Percentiles rank a stretch among this genome's conserved stretches.
phyloP scores from a whole-genome alignment of 2,797 vertebrate genomes.

The Galagoides demidoff region DNA sequence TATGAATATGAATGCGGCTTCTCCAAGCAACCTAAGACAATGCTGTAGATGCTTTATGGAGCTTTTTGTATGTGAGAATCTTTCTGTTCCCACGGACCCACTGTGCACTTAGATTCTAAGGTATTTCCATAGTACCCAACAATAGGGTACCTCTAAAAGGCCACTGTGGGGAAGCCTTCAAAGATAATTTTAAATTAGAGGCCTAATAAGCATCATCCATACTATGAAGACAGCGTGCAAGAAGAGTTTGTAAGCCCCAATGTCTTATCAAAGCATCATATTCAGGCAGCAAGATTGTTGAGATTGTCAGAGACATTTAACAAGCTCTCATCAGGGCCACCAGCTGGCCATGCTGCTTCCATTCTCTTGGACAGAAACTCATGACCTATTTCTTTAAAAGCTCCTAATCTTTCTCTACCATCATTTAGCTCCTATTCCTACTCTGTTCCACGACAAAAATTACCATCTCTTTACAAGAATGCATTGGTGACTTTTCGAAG shows the following conservation, averaged over 20 bases:
- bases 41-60: conserved; percentile 57
- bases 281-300: background rate
- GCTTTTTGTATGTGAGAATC: conserved; percentile 51
- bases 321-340: background rate
- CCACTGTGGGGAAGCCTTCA: conserved; percentile 4
- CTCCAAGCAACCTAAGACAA: conserved; percentile 77
- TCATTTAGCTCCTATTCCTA: background rate
- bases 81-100: conserved; percentile 70
- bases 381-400: background rate
- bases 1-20: conserved; percentile 78
- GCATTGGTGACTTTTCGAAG: background rate
- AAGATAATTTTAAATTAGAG: conserved; percentile 37
- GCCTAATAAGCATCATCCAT: background rate
- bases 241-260: background rate
- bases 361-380: background rate
- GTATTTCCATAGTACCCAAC: conserved; percentile 60
- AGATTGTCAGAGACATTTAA: conserved; percentile 26
- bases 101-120: conserved; percentile 60
- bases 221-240: background rate
- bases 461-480: background rate
- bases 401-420: background rate
- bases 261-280: background rate
- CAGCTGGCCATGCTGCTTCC: background rate
- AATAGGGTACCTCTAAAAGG: conserved; percentile 44
- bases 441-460: background rate